Evolutionary conservation across 2,113 vertebrate genomes (phyloP).

Genomic region (Amphilophus citrinellus): DNA sequence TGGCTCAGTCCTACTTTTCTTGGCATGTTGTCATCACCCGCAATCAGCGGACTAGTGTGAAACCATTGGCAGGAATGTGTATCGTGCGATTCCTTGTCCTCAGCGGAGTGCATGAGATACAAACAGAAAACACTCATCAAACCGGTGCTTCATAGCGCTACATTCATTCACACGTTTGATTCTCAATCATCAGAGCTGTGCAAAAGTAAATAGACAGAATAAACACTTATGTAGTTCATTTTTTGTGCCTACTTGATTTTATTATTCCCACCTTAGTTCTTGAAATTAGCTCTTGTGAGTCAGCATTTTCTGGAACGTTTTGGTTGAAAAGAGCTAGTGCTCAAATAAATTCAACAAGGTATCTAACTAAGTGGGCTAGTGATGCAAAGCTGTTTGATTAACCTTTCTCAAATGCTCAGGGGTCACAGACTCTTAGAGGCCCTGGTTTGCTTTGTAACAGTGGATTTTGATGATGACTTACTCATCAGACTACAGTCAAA

Average conservation of each 20-base stretch:
- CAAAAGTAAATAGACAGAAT: not conserved
- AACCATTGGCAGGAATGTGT: conserved; percentile 23
- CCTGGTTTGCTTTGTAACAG: not conserved
- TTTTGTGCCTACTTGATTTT: not conserved
- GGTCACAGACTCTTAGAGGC: not conserved
- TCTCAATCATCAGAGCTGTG: conserved; percentile 1
- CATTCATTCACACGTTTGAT: conserved; percentile 6
- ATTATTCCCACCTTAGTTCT: not conserved
- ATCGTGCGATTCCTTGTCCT: not conserved
- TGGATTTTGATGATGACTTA: not conserved
- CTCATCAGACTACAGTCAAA: not conserved
- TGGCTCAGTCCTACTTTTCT: conserved; percentile 12
- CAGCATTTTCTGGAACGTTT: not conserved
- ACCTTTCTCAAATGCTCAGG: not conserved
- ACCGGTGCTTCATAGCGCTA: not conserved
- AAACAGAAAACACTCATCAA: conserved; percentile 18
- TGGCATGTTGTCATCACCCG: conserved; percentile 8
- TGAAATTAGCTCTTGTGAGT: not conserved
- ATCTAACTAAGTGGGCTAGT: not conserved
- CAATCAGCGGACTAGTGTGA: conserved; percentile 41
- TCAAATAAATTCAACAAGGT: not conserved
- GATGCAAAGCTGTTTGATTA: not conserved
- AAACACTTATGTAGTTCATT: not conserved
- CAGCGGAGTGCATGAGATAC: not conserved
- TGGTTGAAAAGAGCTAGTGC: not conserved